Evolutionary conservation across 2,888 invertebrate genomes (phyloP), one percentile per base, ranked within the genome.

Genomic region (Lathronympha strigana): DNA sequence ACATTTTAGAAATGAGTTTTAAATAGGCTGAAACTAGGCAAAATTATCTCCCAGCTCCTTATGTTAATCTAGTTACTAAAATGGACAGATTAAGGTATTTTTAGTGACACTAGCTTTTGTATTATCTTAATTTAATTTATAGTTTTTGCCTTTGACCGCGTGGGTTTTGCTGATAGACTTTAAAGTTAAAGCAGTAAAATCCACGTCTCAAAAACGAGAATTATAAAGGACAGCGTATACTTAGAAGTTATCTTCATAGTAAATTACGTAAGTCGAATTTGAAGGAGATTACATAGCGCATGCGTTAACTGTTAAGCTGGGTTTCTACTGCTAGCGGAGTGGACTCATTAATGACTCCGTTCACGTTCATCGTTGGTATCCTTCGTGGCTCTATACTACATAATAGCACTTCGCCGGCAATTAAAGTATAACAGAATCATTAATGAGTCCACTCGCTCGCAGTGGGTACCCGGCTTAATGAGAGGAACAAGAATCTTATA

Each of bases 61-160:
- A 28, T 15, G n/a, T 17, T 47, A 21, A n/a, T 23, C 28, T 58
- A 23, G 23, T 36, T 23, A 45, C 36, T 36, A 47, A 63, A 38
- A 54, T 25, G 2, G 36, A 36, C 11, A 28, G 43, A 31, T 28
- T 54, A 36, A 47, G 13, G 36, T 62, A 62, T 25, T 63, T 51
- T 43, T 57, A 47, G 40, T 50, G 17, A 51, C 43, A 58, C 23
- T 63, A 51, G 57, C 50, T 57, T 33, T 51, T 58, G 43, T 58
- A 64, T 58, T 17, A 58, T 45, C 51, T 45, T 17, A 43, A 57
- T 45, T 28, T 55, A 45, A 57, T 57, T 25, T 19, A 28, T 31
- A 55, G 36, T 57, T 43, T 40, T 57, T 43, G 31, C 8, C 40
- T 54, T 25, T 45, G 15, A 55, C 2, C 21, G 13, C 36, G 23